Percentiles rank a stretch among this genome's conserved stretches.
These are phyloP conservation scores for Apantesis nais DNA, from an alignment of 2,888 invertebrate genomes.

Conservation along the genomic window DNA sequence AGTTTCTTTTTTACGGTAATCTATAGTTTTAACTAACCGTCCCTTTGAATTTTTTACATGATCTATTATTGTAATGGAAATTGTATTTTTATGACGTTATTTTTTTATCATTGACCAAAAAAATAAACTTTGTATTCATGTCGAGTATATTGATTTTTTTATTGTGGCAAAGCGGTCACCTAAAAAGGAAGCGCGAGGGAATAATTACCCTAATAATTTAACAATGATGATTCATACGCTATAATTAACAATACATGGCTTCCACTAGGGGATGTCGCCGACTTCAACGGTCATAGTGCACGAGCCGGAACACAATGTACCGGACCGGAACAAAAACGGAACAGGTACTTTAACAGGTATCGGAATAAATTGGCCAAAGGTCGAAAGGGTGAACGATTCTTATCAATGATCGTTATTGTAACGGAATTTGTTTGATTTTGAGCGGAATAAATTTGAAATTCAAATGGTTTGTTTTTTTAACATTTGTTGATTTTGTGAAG, in stretches of 20 bases:
- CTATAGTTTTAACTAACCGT: too few species aligned
- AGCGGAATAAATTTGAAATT: constrained; percentile 12
- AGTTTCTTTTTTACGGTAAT: too few species aligned
- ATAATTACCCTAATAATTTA: constrained; percentile 24
- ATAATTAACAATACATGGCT: constrained; percentile 32
- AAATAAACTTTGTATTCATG: background rate
- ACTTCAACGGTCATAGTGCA: constrained; percentile 49
- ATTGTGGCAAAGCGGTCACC: background rate
- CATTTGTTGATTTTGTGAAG: background rate
- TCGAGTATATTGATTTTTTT: background rate
- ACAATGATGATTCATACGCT: background rate
- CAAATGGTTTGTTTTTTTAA: background rate
- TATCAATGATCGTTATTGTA: constrained; percentile 27
- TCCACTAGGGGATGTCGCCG: constrained; percentile 29
- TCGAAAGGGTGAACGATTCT: constrained; percentile 49
- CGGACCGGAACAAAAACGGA: constrained; percentile 54
- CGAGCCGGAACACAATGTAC: constrained; percentile 54
- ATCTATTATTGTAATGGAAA: too few species aligned
- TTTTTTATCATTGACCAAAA: background rate
- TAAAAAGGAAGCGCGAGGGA: constrained; percentile 3
- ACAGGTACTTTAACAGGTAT: constrained; percentile 47
- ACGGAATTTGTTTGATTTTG: constrained; percentile 29
- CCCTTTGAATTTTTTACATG: too few species aligned
- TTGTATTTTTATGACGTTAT: too few species aligned
- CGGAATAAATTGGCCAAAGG: constrained; percentile 45